A percentile compares a stretch with the other conserved stretches of the same genome.
These are phyloP conservation scores for Gallirallus australis DNA, from an alignment of 2,797 vertebrate genomes.

Conservation along the genomic window DNA sequence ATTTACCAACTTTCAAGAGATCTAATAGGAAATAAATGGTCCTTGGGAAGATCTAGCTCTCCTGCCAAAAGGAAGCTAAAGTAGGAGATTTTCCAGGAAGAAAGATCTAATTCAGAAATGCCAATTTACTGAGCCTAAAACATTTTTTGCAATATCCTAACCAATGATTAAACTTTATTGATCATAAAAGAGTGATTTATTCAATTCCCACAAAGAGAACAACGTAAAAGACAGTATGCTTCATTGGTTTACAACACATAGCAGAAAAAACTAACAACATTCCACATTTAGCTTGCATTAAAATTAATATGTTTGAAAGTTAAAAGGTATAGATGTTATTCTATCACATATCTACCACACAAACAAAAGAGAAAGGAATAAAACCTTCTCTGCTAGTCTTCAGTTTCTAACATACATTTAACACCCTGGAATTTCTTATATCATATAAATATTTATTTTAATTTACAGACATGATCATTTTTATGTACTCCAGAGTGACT, in stretches of 20 bases:
- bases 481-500: neutral
- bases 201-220: neutral
- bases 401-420: neutral
- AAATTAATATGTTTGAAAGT: neutral
- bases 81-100: neutral
- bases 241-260: neutral
- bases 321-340: neutral
- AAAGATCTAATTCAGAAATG: neutral
- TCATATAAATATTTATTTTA: neutral
- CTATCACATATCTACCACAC: neutral
- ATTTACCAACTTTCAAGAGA: neutral
- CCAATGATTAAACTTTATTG: neutral
- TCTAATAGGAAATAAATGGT: neutral
- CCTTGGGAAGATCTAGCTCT: neutral
- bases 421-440: neutral
- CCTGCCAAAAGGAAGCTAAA: neutral
- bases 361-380: rapidly evolving
- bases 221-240: neutral
- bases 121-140: neutral
- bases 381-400: neutral
- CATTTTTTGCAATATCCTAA: neutral
- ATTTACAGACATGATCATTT: neutral
- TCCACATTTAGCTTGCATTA: neutral
- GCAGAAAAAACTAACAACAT: neutral
- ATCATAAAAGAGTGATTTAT: neutral